Percentiles rank a stretch among this genome's conserved stretches.
phyloP scores from a whole-genome alignment of 1,140 invertebrate species.

The Brachionus rotundiformis region DNA sequence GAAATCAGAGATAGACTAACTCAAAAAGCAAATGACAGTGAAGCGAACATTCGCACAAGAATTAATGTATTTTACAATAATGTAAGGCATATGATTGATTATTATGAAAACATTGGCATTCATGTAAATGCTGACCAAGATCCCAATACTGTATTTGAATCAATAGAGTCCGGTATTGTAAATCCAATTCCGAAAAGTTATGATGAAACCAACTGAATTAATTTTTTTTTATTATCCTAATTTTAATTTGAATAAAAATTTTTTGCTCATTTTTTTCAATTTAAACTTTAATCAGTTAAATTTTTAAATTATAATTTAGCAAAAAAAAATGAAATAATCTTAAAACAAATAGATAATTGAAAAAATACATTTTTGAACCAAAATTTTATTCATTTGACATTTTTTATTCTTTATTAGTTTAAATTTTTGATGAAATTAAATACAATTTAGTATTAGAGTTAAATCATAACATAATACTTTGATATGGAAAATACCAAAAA shows the following conservation, averaged over 20 bases:
- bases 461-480: too few relatives aligned
- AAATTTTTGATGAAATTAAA: not conserved
- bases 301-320: too few relatives aligned
- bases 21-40: constrained; percentile 56
- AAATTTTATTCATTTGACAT: too few relatives aligned
- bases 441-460: too few relatives aligned
- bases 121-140: constrained; percentile 64
- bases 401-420: not conserved
- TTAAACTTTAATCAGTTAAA: not conserved
- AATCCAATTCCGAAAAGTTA: constrained; percentile 56
- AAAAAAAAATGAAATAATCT: not conserved
- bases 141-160: constrained; percentile 64
- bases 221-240: not conserved
- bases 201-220: not conserved
- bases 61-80: constrained; percentile 59
- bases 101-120: constrained; percentile 58
- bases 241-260: not conserved
- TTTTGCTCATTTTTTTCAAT: not conserved
- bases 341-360: not conserved
- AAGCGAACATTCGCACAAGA: constrained; percentile 56
- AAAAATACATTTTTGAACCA: not conserved
- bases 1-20: constrained; percentile 60
- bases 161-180: constrained; percentile 63
- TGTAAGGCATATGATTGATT: constrained; percentile 60
- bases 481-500: not conserved